Evolutionary conservation across 2,113 vertebrate species (phyloP).

Genomic region (Passer domesticus): DNA sequence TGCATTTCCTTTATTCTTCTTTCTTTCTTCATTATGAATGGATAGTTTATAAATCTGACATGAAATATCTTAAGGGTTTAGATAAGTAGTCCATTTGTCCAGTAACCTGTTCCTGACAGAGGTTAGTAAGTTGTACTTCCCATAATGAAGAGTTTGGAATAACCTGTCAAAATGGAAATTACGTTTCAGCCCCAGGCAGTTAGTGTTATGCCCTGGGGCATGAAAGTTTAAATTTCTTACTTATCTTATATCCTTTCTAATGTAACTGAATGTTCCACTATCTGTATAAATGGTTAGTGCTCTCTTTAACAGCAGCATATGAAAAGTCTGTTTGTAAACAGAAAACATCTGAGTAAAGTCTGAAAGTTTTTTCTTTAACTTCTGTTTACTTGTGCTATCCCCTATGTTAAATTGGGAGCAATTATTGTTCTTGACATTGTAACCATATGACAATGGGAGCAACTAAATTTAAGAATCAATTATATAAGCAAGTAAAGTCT

Average conservation of each 20-base stretch:
- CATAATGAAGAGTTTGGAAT: background rate
- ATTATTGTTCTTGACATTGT: background rate
- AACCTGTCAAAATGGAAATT: conserved; percentile 10
- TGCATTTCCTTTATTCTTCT: conserved; percentile 30
- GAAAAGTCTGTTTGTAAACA: background rate
- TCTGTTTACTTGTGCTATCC: background rate
- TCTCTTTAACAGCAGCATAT: background rate
- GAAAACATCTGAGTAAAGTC: background rate
- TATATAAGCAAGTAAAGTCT: background rate
- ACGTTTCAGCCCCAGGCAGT: background rate
- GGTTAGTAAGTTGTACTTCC: background rate
- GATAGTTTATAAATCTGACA: background rate
- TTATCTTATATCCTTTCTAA: background rate
- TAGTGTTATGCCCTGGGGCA: background rate
- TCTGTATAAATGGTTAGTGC: background rate
- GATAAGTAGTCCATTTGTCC: background rate
- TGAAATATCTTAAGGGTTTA: background rate
- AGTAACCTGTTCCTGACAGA: background rate
- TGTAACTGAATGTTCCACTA: background rate
- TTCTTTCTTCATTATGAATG: conserved; percentile 17
- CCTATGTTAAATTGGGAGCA: background rate
- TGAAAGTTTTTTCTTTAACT: background rate
- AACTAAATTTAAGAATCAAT: background rate
- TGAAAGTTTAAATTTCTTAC: background rate
- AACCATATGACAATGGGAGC: background rate